Evolutionary conservation across 2,888 invertebrate species (phyloP).

Genomic region (Netelia inedita): DNA sequence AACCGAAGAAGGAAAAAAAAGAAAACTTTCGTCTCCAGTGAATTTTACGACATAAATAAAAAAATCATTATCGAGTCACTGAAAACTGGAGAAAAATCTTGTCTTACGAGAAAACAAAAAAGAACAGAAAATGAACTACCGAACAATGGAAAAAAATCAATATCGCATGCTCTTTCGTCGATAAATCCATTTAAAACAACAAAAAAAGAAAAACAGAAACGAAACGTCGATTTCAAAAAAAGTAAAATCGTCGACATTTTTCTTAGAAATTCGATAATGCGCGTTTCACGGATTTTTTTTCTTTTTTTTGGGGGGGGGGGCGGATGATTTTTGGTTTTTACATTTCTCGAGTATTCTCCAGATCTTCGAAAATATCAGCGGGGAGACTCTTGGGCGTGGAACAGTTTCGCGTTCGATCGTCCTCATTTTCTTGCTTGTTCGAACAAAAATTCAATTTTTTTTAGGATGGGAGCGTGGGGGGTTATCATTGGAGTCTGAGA

Average conservation of each 20-base stretch:
- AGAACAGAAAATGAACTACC: constrained; percentile 1
- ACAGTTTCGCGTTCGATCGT: constrained; percentile 20
- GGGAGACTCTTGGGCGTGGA: neutral
- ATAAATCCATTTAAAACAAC: neutral
- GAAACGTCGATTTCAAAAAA: neutral
- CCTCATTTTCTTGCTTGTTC: constrained; percentile 7
- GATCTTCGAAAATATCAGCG: constrained; percentile 1
- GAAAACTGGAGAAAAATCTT: neutral
- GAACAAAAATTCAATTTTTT: neutral
- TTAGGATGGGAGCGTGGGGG: neutral
- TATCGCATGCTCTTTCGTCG: constrained; percentile 34
- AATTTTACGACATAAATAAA: constrained; percentile 13
- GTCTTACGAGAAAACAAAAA: neutral
- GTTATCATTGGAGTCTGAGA: neutral
- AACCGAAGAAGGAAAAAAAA: constrained; percentile 25
- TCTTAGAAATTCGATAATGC: neutral
- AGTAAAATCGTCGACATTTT: neutral
- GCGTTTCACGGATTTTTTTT: neutral
- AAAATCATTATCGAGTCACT: neutral
- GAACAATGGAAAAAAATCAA: constrained; percentile 16
- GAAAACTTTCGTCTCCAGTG: neutral
- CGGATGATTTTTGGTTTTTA: no score
- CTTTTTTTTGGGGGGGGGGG: no score
- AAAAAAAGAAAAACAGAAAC: neutral
- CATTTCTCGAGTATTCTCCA: constrained; percentile 14